Conservation (phyloP, 1,140 invertebrate genomes). For the Eubasilissa regina region DNA sequence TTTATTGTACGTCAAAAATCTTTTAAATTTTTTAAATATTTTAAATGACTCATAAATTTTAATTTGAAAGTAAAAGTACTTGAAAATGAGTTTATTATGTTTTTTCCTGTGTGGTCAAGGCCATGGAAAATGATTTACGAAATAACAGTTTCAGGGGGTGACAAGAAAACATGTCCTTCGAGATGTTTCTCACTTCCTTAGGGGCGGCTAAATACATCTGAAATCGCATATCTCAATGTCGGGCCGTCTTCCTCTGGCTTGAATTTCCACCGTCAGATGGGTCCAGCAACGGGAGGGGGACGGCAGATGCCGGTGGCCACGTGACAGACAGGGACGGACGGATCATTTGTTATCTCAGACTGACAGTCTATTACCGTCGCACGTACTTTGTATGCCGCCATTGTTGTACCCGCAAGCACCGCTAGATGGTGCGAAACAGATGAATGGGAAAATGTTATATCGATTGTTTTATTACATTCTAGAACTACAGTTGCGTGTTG, state of each 20-base stretch:
- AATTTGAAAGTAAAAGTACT: no score
- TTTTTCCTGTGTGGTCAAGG: not conserved
- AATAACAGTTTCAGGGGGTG: slow-evolving; percentile 2
- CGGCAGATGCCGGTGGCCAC: slow-evolving; percentile 43
- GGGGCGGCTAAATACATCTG: slow-evolving; percentile 49
- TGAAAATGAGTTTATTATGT: not conserved
- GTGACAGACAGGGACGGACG: slow-evolving; percentile 56
- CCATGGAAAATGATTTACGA: not conserved
- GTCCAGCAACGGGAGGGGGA: slow-evolving; percentile 52
- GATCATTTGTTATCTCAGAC: slow-evolving; percentile 60
- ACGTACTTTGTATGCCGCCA: slow-evolving; percentile 23
- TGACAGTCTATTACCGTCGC: slow-evolving; percentile 60
- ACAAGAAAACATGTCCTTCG: slow-evolving; percentile 38
- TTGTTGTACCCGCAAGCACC: slow-evolving; percentile 14
- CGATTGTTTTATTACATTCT: slow-evolving; percentile 19
- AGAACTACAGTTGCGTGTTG: no score
- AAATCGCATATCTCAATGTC: slow-evolving; percentile 57
- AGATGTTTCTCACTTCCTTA: slow-evolving; percentile 26
- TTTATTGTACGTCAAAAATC: no score
- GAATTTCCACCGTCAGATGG: slow-evolving; percentile 56
- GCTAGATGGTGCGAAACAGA: slow-evolving; percentile 1
- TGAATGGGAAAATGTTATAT: slow-evolving; percentile 1
- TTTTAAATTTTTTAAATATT: no score
- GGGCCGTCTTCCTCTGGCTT: slow-evolving; percentile 49
- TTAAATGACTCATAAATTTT: no score